Base-by-base conservation (phyloP, 2,888 invertebrate genomes). In the Malthinus seriepunctatus region DNA sequence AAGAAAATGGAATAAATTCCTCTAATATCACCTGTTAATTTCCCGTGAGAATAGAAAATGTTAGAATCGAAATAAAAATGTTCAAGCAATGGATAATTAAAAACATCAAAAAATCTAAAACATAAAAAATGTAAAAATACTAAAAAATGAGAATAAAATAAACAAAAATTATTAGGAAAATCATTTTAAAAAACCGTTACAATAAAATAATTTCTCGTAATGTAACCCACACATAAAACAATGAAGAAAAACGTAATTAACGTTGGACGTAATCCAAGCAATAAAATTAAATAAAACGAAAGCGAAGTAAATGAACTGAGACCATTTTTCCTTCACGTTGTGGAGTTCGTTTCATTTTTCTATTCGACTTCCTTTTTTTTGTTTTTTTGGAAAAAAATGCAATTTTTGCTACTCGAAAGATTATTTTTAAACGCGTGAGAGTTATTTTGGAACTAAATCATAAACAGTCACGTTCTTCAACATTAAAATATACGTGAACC, bases 401-500 rank as follows among this genome's bases (percentile, higher is more conserved):
- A 2, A 23, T 5, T 23, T 23, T 23, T 5, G 23, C 23, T 5
- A 23, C 39, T 39, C 8, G 14, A 39, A 39, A 8, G 12, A 15
- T 39, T 39, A 39, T 39, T 48, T 48, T 15, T 34, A 35, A 15
- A 48, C n/a, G 10, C 32, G n/a, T 12, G 9, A 15, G 23, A 44
- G 15, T 7, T 44, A 44, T 44, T 44, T 44, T 44, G 14, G 8
- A 15, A 8, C 9, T 8, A 15, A 15, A 42, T 38, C 51, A 45
- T 50, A 50, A 56, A 50, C 55, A 32, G 38, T 15, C 51, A 39
- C 56, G 50, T 46, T 31, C 49, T 48, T 49, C 38, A 51, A 51
- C 56, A 51, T 46, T 51, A 56, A 51, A 47, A 39, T 23, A 51
- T 56, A 42, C 38, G 51, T 47, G 44, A 52, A 57, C 57, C 57